These are phyloP conservation scores for Perodicticus potto DNA, from an alignment of 2,797 vertebrate genomes.

Conservation along the genomic window DNA sequence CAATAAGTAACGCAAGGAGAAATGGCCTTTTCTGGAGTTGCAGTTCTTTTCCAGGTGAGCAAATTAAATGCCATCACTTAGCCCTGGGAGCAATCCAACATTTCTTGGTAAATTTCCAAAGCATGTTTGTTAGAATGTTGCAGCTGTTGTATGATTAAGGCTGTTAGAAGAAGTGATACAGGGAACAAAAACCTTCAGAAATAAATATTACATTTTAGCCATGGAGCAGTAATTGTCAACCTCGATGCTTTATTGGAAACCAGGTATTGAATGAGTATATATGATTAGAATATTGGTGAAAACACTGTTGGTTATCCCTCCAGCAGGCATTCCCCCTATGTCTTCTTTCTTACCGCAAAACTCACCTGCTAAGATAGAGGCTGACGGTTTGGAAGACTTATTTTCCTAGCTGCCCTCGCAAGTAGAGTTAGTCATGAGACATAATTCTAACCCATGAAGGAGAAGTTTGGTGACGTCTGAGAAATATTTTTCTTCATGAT, in stretches of 20 bases:
- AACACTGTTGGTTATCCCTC: neutral
- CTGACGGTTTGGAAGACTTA: neutral
- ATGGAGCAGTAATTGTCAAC: neutral
- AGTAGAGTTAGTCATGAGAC: neutral
- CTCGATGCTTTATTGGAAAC: neutral
- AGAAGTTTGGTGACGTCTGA: neutral
- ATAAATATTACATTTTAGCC: slow-evolving; percentile 33
- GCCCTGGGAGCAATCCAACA: slow-evolving; percentile 49
- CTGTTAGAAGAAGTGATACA: slow-evolving; percentile 31
- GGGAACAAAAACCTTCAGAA: neutral
- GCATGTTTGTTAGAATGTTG: slow-evolving; percentile 5
- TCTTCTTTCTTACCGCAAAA: neutral
- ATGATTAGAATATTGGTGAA: neutral
- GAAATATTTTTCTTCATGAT: neutral
- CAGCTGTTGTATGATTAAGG: neutral
- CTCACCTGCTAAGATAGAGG: neutral
- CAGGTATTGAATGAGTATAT: neutral
- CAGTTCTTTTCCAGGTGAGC: slow-evolving; percentile 64
- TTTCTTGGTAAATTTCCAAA: slow-evolving; percentile 59
- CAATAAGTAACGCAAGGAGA: neutral
- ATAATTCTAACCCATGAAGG: neutral
- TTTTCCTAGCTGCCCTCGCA: neutral
- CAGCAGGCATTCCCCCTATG: rapidly evolving
- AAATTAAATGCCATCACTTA: slow-evolving; percentile 54
- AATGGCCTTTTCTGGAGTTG: slow-evolving; percentile 38